Evolutionary conservation across 2,888 invertebrate genomes (phyloP), one percentile per base, ranked within the genome.

Genomic region (Oligia strigilis): DNA sequence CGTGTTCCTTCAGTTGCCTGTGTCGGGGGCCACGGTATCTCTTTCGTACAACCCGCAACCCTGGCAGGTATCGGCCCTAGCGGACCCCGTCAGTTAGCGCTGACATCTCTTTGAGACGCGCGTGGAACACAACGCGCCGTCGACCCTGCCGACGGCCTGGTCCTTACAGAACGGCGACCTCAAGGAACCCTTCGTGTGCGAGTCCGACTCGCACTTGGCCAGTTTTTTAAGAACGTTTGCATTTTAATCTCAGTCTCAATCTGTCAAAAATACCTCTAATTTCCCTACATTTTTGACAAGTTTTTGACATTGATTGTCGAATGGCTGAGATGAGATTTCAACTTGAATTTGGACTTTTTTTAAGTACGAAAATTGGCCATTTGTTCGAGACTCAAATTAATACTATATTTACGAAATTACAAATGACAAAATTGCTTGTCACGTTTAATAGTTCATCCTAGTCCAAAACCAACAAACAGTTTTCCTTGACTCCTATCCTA

Each of bases 401-500:
- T 19, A 8, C 6, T 36, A 36, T 62, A 14, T 29, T 62, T 29
- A 29, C 6, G 14, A 62, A 29, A n/a, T 23, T 2, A 58, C 23
- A 23, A 58, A 58, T 23, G 23, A 58, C 11, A 60, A 2, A 60
- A 60, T 60, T n/a, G 13, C n/a, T 58, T 58, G 23, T 23, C 9
- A 23, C 19, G 4, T n/a, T 11, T 60, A n/a, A 29, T 29, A 60
- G n/a, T 11, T n/a, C 23, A 60, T 60, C n/a, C 11, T 29, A 65
- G 4, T 62, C 1, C 1, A 60, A 81, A 70, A 71, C 52, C 60
- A 78, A 72, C 66, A 60, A 79, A 73, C 49, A 9, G 55, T 49
- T 49, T 69, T 29, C 55, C 13, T 72, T 46, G 29, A 36, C 58
- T 52, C 23, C n/a, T 23, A 49, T 70, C 40, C 62, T 58, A 80